These are phyloP conservation scores for Melanotaenia parkinsoni DNA, from an alignment of 2,797 vertebrate genomes.

Conservation along the genomic window DNA sequence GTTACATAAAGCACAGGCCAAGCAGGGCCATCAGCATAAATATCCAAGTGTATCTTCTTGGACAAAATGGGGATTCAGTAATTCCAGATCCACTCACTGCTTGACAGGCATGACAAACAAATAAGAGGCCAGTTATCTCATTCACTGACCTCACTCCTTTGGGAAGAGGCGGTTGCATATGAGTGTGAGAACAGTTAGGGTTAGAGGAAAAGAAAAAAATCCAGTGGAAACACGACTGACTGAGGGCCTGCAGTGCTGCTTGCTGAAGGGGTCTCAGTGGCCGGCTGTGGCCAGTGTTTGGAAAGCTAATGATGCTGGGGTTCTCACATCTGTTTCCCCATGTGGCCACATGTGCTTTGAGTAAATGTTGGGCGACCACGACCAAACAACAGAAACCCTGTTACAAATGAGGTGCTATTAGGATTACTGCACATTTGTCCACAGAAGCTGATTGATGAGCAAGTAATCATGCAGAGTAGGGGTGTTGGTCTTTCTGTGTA, in stretches of 20 bases:
- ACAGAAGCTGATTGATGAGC: constrained; percentile 60
- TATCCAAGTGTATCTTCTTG: constrained; percentile 26
- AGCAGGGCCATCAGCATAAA: constrained; percentile 35
- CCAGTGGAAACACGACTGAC: constrained; percentile 46
- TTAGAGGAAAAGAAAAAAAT: constrained; percentile 27
- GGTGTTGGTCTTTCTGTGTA: constrained; percentile 2
- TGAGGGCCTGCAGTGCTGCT: constrained; percentile 23
- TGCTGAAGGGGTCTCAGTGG: constrained; percentile 64
- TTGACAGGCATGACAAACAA: constrained; percentile 56
- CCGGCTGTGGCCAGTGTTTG: constrained; percentile 65
- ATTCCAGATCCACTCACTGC: constrained; percentile 37
- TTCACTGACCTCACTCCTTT: constrained; percentile 41
- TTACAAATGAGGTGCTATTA: constrained; percentile 68
- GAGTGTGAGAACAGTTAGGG: constrained; percentile 53
- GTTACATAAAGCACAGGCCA: constrained; percentile 53
- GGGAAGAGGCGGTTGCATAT: constrained; percentile 8
- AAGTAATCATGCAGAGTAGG: constrained; percentile 37
- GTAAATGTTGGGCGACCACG: constrained; percentile 59
- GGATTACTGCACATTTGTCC: constrained; percentile 54
- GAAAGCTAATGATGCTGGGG: constrained; percentile 73
- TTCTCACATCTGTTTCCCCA: constrained; percentile 74
- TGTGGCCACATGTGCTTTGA: constrained; percentile 72
- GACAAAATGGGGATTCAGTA: constrained; percentile 26
- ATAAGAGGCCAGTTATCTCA: constrained; percentile 36
- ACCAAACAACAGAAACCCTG: constrained; percentile 53